Evolutionary conservation across 2,113 vertebrate genomes (phyloP).

Genomic region (Electrona antarctica): DNA sequence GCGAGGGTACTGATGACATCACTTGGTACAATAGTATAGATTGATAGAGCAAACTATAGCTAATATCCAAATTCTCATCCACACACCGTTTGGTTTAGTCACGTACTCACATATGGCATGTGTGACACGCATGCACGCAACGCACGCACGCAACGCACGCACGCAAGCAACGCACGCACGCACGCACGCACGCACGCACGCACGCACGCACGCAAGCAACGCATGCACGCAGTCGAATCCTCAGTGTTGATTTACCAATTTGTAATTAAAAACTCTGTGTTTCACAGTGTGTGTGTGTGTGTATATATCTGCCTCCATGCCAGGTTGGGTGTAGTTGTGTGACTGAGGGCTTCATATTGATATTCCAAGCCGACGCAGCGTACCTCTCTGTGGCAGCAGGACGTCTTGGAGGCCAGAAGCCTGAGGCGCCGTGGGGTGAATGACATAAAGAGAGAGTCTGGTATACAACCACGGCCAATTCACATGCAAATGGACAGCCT

Average conservation of each 20-base stretch:
- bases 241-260: not conserved
- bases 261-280: not conserved
- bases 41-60: too few species aligned
- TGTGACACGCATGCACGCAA: too few species aligned
- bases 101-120: too few species aligned
- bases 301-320: not conserved
- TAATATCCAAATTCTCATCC: too few species aligned
- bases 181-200: too few species aligned
- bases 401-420: conserved; percentile 85
- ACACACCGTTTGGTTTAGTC: too few species aligned
- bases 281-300: not conserved
- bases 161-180: too few species aligned
- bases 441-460: conserved; percentile 86
- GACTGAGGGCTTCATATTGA: not conserved
- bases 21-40: not conserved
- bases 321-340: not conserved
- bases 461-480: conserved; percentile 87
- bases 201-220: too few species aligned
- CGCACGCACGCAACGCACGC: too few species aligned
- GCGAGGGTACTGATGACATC: not conserved
- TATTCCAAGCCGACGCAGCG: conserved; percentile 20
- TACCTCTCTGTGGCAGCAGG: conserved; percentile 75
- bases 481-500: conserved; percentile 94
- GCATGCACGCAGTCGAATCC: too few species aligned
- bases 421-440: conserved; percentile 83